Conservation (phyloP, 1,140 invertebrate genomes). For the Brachionus calyciflorus region DNA sequence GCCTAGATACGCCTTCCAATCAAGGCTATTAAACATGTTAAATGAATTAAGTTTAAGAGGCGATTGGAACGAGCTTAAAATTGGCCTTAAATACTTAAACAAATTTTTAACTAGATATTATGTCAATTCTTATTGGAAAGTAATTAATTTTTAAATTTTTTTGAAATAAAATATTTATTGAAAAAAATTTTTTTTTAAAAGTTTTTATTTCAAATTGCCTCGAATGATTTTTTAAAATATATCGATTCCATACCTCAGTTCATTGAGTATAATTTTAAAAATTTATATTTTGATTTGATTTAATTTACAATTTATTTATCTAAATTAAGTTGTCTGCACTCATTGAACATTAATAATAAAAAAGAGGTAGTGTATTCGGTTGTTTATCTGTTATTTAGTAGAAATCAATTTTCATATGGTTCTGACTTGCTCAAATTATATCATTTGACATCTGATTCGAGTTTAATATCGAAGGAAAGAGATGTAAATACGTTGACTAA, state of each 20-base stretch:
- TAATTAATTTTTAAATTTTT: not conserved
- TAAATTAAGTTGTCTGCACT: constrained; percentile 40
- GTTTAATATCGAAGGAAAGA: constrained; percentile 2
- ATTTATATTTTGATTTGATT: not conserved
- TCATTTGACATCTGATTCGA: constrained; percentile 20
- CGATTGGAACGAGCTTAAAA: constrained; percentile 35
- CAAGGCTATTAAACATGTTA: constrained; percentile 3
- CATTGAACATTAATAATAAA: constrained; percentile 39
- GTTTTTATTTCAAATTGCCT: constrained; percentile 26
- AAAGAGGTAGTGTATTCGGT: constrained; percentile 31
- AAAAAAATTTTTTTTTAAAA: not conserved
- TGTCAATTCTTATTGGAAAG: constrained; percentile 41
- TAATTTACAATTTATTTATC: too few species aligned
- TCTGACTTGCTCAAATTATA: constrained; percentile 23
- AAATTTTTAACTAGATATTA: constrained; percentile 35
- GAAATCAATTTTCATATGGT: constrained; percentile 11
- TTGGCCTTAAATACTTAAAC: constrained; percentile 6
- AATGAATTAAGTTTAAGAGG: not conserved
- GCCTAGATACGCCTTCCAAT: constrained; percentile 21
- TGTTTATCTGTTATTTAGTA: constrained; percentile 36
- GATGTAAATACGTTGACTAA: constrained; percentile 12
- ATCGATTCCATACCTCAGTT: constrained; percentile 33
- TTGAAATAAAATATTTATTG: not conserved
- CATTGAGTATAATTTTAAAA: constrained; percentile 15
- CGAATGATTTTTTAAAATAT: constrained; percentile 25